Conservation (phyloP, 2,113 vertebrate genomes). For the Pseudopodoces humilis region DNA sequence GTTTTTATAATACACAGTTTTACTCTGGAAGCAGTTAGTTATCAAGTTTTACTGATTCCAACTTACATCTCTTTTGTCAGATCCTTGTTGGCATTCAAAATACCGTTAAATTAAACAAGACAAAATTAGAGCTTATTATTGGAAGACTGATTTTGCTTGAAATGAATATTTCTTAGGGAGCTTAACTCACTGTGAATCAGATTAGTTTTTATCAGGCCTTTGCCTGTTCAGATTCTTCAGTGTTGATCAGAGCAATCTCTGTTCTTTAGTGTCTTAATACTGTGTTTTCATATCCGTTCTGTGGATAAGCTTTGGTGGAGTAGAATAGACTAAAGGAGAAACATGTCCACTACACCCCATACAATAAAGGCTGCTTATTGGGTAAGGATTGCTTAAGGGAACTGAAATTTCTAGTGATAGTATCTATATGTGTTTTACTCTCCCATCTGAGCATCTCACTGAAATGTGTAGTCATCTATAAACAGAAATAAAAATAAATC, state of each 20-base stretch:
- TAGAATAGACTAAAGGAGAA: not conserved
- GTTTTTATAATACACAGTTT: not conserved
- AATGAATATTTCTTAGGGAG: not conserved
- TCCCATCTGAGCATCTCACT: not conserved
- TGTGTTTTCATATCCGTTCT: not conserved
- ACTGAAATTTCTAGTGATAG: not conserved
- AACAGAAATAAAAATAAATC: not conserved
- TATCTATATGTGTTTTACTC: not conserved
- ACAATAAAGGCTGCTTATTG: not conserved
- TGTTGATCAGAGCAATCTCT: not conserved
- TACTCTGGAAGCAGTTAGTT: not conserved
- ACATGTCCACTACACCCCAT: rapidly evolving
- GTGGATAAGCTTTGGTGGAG: not conserved
- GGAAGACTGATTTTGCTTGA: not conserved
- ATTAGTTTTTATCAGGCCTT: not conserved
- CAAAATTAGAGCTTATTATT: not conserved
- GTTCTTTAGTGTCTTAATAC: not conserved
- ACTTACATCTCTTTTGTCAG: not conserved
- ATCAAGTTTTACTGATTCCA: not conserved
- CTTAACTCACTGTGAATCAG: not conserved
- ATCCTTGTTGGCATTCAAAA: not conserved
- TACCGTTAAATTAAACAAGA: not conserved
- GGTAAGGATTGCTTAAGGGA: not conserved
- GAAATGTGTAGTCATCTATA: not conserved
- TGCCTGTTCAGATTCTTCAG: not conserved